Base-by-base conservation (phyloP, 1,140 invertebrate genomes). In the Choristoneura fumiferana region DNA sequence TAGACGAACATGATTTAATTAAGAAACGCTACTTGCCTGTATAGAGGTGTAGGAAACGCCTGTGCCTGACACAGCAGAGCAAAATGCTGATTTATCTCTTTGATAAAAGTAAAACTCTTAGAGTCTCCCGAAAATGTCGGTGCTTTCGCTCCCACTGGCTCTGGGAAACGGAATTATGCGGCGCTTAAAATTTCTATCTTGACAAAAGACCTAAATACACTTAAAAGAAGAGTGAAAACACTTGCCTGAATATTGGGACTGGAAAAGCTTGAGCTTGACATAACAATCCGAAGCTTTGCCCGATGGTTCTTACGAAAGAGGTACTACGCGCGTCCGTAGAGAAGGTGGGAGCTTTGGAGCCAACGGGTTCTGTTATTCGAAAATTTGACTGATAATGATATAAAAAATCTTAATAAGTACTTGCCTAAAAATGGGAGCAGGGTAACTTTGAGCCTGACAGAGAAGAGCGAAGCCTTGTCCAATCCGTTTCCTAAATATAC, bases 241-340 rank as follows among this genome's bases (percentile, higher is more conserved):
- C 91, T 92, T 92, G 94, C 94, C 94, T 94, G 91, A 93, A 94
- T 79, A 91, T 79, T 57, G 94, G 94, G 71, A 93, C 89, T 37
- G 94, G 94, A 89, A 92, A 93, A 33, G 93, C 93, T 81, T 95
- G 95, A 66, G 95, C 95, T 83, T 94, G 94, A 89, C 96, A 97
- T 22, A 96, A 91, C 56, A 89, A 76, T 64, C 73, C 84, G 68
- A 89, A 87, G 68, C 74, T 81, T 76, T 87, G 83, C 14, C 72
- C 66, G 54, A 86, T 69, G 54, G 40, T 87, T 62, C 92, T 73
- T 62, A 91, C 78, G 71, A 93, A 91, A 66, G 91, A 91, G 60
- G 90, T 92, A 80, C 92, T 92, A 87, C 93, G 93, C 58, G 92
- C 91, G 56, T 94, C 92, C 64, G 91, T 91, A n/a, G 93, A 91